Base-by-base conservation (phyloP, 2,888 invertebrate genomes). In the Marronus borbonicus region DNA sequence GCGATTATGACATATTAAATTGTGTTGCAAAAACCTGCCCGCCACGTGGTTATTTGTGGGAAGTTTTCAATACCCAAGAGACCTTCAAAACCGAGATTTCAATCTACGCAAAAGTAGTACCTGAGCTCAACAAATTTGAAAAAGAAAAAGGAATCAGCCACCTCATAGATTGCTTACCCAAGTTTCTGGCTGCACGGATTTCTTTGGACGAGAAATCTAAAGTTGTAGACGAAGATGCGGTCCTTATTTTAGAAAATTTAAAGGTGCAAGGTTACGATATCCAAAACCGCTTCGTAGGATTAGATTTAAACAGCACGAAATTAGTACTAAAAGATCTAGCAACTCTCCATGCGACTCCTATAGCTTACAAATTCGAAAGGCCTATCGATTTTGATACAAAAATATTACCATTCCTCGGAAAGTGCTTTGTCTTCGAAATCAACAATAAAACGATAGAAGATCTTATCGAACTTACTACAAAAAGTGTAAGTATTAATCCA, bases 221-320 rank as follows among this genome's bases (percentile, higher is more conserved):
- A n/a, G 84, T 84, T 17, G 89, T 91, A 0, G 90, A 91, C 80
- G 88, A 90, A 0, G 86, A 91, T 78, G 91, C 91, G 0, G 88
- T 90, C 0, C 85, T 92, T 17, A 81, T 92, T 1, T 84, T 91
- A 82, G 91, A 91, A 80, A 91, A 92, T 83, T 81, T 92, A 1
- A 90, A 90, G 78, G 80, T 81, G 0, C 81, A 83, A 0, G 90
- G 89, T 0, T 92, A 88, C 80, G 88, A 86, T 52, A 87, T 88
- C 0, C 89, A 87, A 0, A 86, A 90, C 78, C 88, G 92, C 14
- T 83, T 85, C 58, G 81, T 83, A 76, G 89, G 91, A 77, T 89
- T 90, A 72, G 89, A 91, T 83, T 83, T 90, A 60, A 85, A 87
- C 0, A 90, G 90, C 65, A 86, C 89, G 0, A 86, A 85, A 75